Base-by-base conservation (phyloP, 1,140 invertebrate genomes). In the Idris sp. region DNA sequence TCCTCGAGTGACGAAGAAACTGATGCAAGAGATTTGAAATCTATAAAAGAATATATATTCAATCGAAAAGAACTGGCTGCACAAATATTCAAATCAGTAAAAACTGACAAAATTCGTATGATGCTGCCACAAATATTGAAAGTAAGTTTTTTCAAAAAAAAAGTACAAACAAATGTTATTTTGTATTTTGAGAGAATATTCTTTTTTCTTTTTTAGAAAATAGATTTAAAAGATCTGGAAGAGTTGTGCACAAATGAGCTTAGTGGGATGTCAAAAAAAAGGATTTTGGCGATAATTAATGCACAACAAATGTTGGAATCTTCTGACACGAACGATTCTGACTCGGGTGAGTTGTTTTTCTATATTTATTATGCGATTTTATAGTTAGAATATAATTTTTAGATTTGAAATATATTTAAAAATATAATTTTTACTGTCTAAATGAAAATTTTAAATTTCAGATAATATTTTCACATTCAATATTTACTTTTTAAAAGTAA, bases 31-130 rank as follows among this genome's bases (percentile, higher is more conserved):
- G 80, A 85, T 80, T 77, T 86, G n/a, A 87, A 87, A 77, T 81
- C 86, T 8, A 86, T 88, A 4, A 86, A 84, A 46, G 84, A 87
- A 31, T 88, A 88, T 77, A 46, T 87, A 2, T 71, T 59, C 2
- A 71, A 88, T 76, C 78, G 84, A 2, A 80, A 53, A 54, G 82
- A 87, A 77, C 48, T 87, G 15, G 80, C 84, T 30, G 58, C 76
- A 4, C 86, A 88, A 72, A 77, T 88, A 46, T 88, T 88, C 48
- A 86, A 83, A 71, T 86, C 86, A 31, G 85, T 88, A 0, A 88
- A 86, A 64, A 7, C 73, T 28, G 85, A 88, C 11, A 88, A 87
- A 65, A 85, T 88, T 54, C 81, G 83, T 7, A 83, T 86, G 79
- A 88, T 88, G 86, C 38, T 88, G n/a, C 86, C 86, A 7, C 84